Base-by-base conservation (phyloP, 2,888 invertebrate species). In the Ophioninae sp. region DNA sequence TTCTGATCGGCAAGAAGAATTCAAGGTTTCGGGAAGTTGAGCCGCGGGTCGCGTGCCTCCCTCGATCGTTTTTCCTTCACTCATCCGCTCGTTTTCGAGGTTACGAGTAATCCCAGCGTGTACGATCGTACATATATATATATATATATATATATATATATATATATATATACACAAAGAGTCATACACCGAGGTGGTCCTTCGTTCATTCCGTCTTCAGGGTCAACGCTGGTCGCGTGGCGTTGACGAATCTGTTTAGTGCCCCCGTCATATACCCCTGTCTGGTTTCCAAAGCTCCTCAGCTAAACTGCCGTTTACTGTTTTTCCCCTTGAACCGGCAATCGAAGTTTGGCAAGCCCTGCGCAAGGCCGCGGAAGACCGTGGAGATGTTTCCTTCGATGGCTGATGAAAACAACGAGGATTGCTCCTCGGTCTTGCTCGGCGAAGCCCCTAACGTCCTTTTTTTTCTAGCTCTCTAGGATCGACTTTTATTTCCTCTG, bases 191-290 rank as follows among this genome's bases (percentile, higher is more conserved):
- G 30, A 84, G 80, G 74, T 80, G 72, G 17, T 56, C 82, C 68
- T 41, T 71, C 51, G 71, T 78, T 79, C 75, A 67, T 72, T 77
- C 84, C 76, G 68, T 75, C 72, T 77, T 84, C 87, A 86, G 87
- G 88, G 87, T 37, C 82, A 84, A 63, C 30, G 73, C 75, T 75
- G 87, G 89, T 89, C 91, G 91, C 91, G 91, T 90, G 91, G 89
- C 90, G 87, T 86, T 89, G 90, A 90, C 88, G 89, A 87, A 90
- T 90, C 88, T 89, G 88, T 89, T 88, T 87, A 87, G 85, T 74
- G 84, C 86, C 85, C 80, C 84, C 81, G 81, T 64, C 84, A 73
- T 84, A 84, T 84, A 84, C 84, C 81, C 79, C 84, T 76, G 84
- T 75, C 84, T 84, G 84, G 79, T 81, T 84, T 80, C 41, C 72